Evolutionary conservation across 2,797 vertebrate species (phyloP).

Genomic region (Xerus rutilus): DNA sequence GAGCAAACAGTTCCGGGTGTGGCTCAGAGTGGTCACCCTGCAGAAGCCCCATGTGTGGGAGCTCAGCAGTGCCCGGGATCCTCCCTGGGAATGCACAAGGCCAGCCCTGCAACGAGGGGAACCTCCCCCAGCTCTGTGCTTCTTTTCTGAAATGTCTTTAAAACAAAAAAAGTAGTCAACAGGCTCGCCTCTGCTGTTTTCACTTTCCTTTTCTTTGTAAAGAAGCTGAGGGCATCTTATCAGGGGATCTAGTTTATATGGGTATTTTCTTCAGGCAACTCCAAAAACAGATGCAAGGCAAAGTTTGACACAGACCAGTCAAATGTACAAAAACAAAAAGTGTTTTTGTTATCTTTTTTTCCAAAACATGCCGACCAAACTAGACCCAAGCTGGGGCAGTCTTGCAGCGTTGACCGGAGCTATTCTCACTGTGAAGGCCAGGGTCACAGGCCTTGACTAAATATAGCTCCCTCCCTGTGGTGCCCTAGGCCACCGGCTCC

Average conservation of each 20-base stretch:
- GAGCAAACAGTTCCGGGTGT: not conserved
- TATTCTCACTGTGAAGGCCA: not conserved
- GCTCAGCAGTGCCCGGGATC: not conserved
- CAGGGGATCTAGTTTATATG: not conserved
- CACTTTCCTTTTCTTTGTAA: not conserved
- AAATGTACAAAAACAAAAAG: not conserved
- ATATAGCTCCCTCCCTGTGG: not conserved
- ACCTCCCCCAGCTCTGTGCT: not conserved
- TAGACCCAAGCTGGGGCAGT: not conserved
- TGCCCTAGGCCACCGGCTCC: not conserved
- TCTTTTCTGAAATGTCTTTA: not conserved
- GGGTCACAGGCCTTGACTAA: not conserved
- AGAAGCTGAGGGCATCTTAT: not conserved
- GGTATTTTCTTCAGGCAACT: not conserved
- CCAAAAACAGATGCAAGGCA: not conserved
- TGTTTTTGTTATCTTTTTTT: not conserved
- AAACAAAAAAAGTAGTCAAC: not conserved
- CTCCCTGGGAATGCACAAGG: not conserved
- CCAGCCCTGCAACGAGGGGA: not conserved
- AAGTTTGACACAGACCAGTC: not conserved
- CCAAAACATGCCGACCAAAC: not conserved
- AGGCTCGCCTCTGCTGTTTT: not conserved
- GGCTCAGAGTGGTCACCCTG: not conserved
- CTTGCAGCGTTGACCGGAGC: not conserved
- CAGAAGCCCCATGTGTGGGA: not conserved